Percentiles rank a stretch among this genome's conserved stretches.
These are phyloP conservation scores for Peromyscus leucopus DNA, from an alignment of 2,113 vertebrate genomes.

Conservation along the genomic window DNA sequence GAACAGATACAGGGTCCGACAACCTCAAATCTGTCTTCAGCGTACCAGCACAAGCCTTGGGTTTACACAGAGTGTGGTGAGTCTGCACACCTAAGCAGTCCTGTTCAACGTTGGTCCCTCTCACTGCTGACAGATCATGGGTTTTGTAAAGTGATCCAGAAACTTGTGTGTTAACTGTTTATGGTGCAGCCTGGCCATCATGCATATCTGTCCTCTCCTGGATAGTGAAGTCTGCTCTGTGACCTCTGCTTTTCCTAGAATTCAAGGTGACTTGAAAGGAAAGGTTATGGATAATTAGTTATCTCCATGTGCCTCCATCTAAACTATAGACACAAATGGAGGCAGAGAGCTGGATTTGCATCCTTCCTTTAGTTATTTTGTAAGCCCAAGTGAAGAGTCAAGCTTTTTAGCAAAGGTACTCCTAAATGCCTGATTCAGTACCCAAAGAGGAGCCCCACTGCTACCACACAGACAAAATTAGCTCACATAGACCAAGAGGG, in stretches of 20 bases:
- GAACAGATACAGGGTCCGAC: not conserved
- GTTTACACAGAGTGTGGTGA: not conserved
- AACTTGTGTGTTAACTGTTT: not conserved
- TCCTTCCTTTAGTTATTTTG: not conserved
- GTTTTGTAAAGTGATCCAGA: not conserved
- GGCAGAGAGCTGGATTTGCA: not conserved
- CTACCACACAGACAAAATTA: not conserved
- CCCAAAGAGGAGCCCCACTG: not conserved
- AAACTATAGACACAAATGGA: not conserved
- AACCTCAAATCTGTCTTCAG: not conserved
- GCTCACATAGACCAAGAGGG: not conserved
- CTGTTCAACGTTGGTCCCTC: not conserved
- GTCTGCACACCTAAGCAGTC: not conserved
- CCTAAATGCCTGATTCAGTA: not conserved
- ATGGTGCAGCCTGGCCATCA: not conserved
- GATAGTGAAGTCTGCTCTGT: not conserved
- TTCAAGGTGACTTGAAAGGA: not conserved
- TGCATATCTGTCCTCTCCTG: not conserved
- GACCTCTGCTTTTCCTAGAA: not conserved
- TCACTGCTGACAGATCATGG: not conserved
- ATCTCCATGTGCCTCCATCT: not conserved
- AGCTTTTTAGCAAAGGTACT: not conserved
- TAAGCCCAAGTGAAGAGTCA: not conserved
- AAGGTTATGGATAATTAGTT: not conserved
- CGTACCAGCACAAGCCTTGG: not conserved